Percentiles rank a stretch among this genome's conserved stretches.
phyloP scores from a whole-genome alignment of 2,797 vertebrate genomes.

The Linurgus olivaceus region DNA sequence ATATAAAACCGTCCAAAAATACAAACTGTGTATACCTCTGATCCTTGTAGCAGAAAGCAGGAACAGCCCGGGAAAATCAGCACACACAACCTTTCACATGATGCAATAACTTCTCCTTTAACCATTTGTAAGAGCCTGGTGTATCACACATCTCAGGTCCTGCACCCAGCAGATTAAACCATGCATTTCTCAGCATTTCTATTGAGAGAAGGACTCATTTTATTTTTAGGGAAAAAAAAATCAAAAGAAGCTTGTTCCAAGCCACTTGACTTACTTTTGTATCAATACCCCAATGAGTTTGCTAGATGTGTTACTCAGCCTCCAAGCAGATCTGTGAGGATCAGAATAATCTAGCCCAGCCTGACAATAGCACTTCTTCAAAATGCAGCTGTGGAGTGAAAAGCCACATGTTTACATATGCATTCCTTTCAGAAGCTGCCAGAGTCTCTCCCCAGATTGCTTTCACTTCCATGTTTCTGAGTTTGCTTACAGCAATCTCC shows the following conservation, averaged over 20 bases:
- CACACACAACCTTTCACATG: background rate
- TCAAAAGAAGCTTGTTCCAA: background rate
- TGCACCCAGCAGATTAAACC: background rate
- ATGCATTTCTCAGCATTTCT: background rate
- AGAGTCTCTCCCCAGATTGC: background rate
- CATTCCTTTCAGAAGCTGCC: background rate
- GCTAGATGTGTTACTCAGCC: background rate
- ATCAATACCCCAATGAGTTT: background rate
- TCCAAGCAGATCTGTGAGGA: background rate
- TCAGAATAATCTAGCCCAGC: background rate
- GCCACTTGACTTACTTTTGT: background rate
- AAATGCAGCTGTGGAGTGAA: background rate
- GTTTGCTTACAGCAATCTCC: background rate
- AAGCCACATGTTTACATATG: background rate
- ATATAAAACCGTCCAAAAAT: background rate
- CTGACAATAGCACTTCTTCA: background rate
- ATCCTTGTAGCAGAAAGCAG: background rate
- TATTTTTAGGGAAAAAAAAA: background rate
- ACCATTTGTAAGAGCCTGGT: background rate
- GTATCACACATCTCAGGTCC: background rate
- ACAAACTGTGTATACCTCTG: background rate
- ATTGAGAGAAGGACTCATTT: background rate
- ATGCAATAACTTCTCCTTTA: background rate
- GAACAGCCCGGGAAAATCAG: background rate
- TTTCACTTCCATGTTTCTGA: background rate